phyloP scores from a whole-genome alignment of 2,888 invertebrate species.

The Thereva unica region DNA sequence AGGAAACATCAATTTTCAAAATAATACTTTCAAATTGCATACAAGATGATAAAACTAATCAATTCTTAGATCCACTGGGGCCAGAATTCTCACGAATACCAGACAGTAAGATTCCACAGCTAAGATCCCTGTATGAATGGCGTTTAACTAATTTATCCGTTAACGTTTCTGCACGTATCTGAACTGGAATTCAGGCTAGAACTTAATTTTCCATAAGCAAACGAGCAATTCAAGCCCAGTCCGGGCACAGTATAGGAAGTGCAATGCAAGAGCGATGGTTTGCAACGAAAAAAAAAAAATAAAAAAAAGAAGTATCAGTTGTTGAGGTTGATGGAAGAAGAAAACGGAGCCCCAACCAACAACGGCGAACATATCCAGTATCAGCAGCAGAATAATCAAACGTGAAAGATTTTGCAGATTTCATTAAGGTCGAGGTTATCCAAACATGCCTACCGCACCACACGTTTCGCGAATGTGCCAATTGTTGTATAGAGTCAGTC shows the following conservation, averaged over 20 bases:
- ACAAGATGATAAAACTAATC: too few species aligned
- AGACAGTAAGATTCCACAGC: constrained; percentile 15
- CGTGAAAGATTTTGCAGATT: constrained; percentile 46
- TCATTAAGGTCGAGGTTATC: constrained; percentile 55
- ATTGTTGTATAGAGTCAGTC: constrained; percentile 11
- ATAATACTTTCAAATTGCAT: too few species aligned
- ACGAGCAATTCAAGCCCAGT: not conserved
- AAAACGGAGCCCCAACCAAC: not conserved
- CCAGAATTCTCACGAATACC: constrained; percentile 28
- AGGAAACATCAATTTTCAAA: too few species aligned
- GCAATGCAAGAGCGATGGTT: not conserved
- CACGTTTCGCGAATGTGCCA: constrained; percentile 33
- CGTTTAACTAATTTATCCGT: constrained; percentile 43
- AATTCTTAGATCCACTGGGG: not conserved
- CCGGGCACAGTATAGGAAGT: constrained; percentile 10
- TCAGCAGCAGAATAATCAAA: constrained; percentile 39
- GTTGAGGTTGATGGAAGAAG: not conserved
- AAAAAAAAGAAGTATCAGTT: too few species aligned
- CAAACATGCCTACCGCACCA: constrained; percentile 48
- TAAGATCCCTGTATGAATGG: constrained; percentile 31
- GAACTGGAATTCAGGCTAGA: constrained; percentile 20
- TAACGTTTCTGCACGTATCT: constrained; percentile 35
- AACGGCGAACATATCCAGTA: constrained; percentile 18
- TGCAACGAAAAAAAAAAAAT: constrained; percentile 22
- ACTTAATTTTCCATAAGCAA: constrained; percentile 35